Evolutionary conservation across 2,797 vertebrate species (phyloP).

Genomic region (Brachyalestes nurse): DNA sequence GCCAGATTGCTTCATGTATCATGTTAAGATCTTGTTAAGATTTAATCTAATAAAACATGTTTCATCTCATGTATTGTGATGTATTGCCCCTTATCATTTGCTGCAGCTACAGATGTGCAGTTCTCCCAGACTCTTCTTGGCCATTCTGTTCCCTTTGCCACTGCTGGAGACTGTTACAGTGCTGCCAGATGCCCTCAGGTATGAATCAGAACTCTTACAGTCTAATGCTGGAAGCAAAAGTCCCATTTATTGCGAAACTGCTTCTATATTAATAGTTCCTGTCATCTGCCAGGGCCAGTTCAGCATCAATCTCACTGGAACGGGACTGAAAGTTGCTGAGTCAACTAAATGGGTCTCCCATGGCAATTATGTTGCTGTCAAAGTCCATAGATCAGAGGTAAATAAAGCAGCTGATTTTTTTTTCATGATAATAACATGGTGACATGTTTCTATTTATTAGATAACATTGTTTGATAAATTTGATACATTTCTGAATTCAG

Average conservation of each 20-base stretch:
- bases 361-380: slow-evolving; percentile 89
- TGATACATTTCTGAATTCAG: not conserved
- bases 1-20: not conserved
- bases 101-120: slow-evolving; percentile 89
- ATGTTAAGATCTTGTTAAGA: too few relatives aligned
- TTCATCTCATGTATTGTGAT: not conserved
- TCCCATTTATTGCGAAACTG: not conserved
- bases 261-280: not conserved
- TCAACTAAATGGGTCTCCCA: slow-evolving; percentile 91
- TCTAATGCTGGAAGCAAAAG: not conserved
- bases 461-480: not conserved
- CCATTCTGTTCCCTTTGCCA: slow-evolving; percentile 89
- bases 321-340: slow-evolving; percentile 87
- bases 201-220: slow-evolving; percentile 16
- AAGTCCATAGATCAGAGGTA: slow-evolving; percentile 92
- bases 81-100: slow-evolving; percentile 13
- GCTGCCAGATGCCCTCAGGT: slow-evolving; percentile 96
- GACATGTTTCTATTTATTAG: not conserved
- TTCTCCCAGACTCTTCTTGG: slow-evolving; percentile 89
- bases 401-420: slow-evolving; percentile 52
- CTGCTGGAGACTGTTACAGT: slow-evolving; percentile 96
- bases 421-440: not conserved
- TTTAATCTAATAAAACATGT: not conserved
- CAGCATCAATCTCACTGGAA: slow-evolving; percentile 92
- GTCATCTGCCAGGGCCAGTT: slow-evolving; percentile 87